Base-by-base conservation (phyloP, 2,888 invertebrate species). In the Lymantria dispar region DNA sequence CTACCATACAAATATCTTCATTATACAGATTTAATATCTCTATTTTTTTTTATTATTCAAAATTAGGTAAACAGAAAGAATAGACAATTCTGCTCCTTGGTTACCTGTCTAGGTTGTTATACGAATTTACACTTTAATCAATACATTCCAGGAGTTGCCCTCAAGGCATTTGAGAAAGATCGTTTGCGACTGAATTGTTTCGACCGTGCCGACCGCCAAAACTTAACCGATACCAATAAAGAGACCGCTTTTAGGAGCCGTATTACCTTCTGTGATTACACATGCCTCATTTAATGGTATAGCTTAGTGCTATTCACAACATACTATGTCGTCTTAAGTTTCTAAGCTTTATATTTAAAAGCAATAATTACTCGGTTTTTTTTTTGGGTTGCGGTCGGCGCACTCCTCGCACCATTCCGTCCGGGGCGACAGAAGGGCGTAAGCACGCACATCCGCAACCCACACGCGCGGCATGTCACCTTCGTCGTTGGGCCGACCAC, bases 111-210 rank as follows among this genome's bases (percentile, higher is more conserved):
- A 13, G 13, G 15, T 22, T 15, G 14, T 22, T 51, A 30, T 41
- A 29, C 15, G 22, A 39, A 33, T 11, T 33, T 29, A 0, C 10
- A 29, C 13, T 56, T 52, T 48, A 54, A 59, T 56, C 50, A 56
- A 59, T 59, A 59, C 52, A 59, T 59, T 48, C 58, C 52, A 15
- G 48, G 29, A 46, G 54, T 44, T 55, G 31, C 43, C 50, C 50
- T 41, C 37, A 43, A 43, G 49, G 36, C 47, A 40, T 41, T 11
- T 44, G 14, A 29, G 29, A 52, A 47, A 47, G 49, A 39, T 46
- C 14, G 46, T 42, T 22, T 30, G 45, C 15, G 42, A 29, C 43
- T 45, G 40, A 44, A 37, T 47, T 47, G 38, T 8, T 42, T 36
- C 15, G 36, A 47, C 41, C 50, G 33, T 46, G 39, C 29, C 33